Evolutionary conservation across 92 coral and sea anemone genomes (phyloP), one percentile per base, ranked within the genome.

Genomic region (Plumapathes pennacea): DNA sequence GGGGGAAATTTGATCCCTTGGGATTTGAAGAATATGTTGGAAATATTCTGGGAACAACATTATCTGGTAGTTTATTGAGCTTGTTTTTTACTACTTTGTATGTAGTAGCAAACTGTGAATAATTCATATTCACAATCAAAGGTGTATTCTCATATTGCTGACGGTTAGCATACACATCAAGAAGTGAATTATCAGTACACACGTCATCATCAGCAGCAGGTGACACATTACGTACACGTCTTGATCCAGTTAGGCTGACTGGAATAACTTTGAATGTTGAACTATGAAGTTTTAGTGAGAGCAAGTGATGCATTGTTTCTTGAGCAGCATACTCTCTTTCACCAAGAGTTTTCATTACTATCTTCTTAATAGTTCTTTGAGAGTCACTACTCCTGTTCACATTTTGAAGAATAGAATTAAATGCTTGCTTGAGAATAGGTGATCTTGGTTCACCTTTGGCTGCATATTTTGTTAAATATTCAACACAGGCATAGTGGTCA

Each of bases 321-420:
- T 71, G 85, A 3, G 85, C 79, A 52, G 68, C 68, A 69, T 58
- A 77, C 52, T 77, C 84, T 60, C 77, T 60, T 69, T 68, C 71
- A 21, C 76, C 76, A 25, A 56, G 71, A 7, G 85, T 51, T 78
- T 71, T 78, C 72, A 70, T 62, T 30, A 71, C 49, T 11, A 77
- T n/a, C 21, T 77, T 78, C 24, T 62, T 62, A 38, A 78, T 78
- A n/a, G 78, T 62, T 47, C 45, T 71, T 31, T 72, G 86, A 23
- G 86, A 71, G 64, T 64, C 44, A 57, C 46, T 64, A 41, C 41
- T 71, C 38, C 45, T 25, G 22, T 48, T 32, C 18, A 41, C 66
- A 19, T 60, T 78, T 27, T 71, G 49, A 46, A 77, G 48, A 36
- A 77, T 62, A 38, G 64, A 19, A 54, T 42, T 67, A 33, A 59